These are phyloP conservation scores for Parelbella ahira DNA, from an alignment of 2,888 invertebrate species.

Conservation along the genomic window DNA sequence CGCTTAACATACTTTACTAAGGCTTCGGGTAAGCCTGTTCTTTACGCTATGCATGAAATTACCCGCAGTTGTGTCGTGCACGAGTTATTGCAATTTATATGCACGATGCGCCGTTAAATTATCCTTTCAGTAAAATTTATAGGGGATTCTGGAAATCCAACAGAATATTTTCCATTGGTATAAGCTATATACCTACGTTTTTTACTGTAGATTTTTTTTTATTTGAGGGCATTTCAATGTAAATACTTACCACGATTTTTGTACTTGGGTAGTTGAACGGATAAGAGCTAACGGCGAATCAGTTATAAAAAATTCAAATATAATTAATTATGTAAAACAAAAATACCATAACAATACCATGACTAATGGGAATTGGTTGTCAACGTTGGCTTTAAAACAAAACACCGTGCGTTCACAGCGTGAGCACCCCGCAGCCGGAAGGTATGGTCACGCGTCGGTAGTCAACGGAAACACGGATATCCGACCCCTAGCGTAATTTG, in stretches of 20 bases:
- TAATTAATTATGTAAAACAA: too few relatives aligned
- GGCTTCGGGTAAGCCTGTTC: slow-evolving; percentile 17
- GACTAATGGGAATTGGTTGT: slow-evolving; percentile 20
- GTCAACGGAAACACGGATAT: slow-evolving; percentile 68
- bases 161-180: not conserved
- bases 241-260: too few relatives aligned
- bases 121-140: slow-evolving; percentile 3
- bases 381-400: slow-evolving; percentile 24
- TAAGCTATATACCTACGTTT: not conserved
- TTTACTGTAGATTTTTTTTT: too few relatives aligned
- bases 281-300: too few relatives aligned
- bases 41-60: slow-evolving; percentile 7
- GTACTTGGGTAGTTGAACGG: too few relatives aligned
- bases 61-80: not conserved
- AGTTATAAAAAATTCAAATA: too few relatives aligned
- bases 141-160: not conserved
- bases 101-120: not conserved
- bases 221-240: too few relatives aligned
- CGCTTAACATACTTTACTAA: slow-evolving; percentile 19
- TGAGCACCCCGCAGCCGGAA: slow-evolving; percentile 57
- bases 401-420: slow-evolving; percentile 35
- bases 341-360: slow-evolving; percentile 6
- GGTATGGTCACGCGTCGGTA: slow-evolving; percentile 63
- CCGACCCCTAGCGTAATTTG: slow-evolving; percentile 45
- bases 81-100: slow-evolving; percentile 3